phyloP scores from a whole-genome alignment of 2,888 invertebrate species.

The Plusia festucae region DNA sequence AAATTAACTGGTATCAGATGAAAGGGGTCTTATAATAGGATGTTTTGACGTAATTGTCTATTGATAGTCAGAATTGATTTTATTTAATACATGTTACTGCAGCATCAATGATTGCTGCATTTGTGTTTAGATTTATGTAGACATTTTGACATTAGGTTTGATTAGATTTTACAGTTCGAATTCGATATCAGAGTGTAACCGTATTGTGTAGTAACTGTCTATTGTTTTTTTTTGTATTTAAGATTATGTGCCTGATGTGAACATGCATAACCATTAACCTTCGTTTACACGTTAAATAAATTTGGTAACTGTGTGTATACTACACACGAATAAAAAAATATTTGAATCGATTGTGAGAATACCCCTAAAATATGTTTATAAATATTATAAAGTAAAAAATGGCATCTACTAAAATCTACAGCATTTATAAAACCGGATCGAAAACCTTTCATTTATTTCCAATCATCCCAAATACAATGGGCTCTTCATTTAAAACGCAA shows the following conservation, averaged over 20 bases:
- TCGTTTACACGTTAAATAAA: too few relatives aligned
- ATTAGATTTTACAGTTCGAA: not conserved
- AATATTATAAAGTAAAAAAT: too few relatives aligned
- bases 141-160: not conserved
- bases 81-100: conserved; percentile 32
- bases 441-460: conserved; percentile 30
- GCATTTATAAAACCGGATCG: conserved; percentile 39
- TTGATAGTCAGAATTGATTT: conserved; percentile 27
- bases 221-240: too few relatives aligned
- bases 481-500: conserved; percentile 59
- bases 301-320: too few relatives aligned
- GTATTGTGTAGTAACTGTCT: too few relatives aligned
- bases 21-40: conserved; percentile 21
- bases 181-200: too few relatives aligned
- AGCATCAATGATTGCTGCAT: conserved; percentile 18
- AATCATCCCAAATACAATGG: conserved; percentile 39
- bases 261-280: too few relatives aligned
- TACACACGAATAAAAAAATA: too few relatives aligned
- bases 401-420: not conserved
- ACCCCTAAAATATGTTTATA: too few relatives aligned
- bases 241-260: too few relatives aligned
- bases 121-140: not conserved
- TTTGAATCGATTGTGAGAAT: too few relatives aligned
- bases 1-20: conserved; percentile 44
- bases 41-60: conserved; percentile 39